Evolutionary conservation across 2,888 invertebrate genomes (phyloP), one percentile per base, ranked within the genome.

Genomic region (Mesochorus sp.): DNA sequence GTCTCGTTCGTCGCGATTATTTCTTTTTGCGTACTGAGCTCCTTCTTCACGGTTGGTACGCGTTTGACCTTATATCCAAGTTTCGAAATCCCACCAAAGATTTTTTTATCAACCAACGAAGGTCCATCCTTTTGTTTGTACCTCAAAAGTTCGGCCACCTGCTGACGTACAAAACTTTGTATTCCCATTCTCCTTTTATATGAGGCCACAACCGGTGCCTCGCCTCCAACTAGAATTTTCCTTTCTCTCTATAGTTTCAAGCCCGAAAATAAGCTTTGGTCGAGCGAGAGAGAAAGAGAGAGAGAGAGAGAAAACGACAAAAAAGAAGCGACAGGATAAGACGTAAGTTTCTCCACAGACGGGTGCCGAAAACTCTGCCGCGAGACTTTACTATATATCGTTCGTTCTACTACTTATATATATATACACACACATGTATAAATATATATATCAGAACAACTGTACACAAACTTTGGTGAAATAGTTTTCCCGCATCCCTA

Each of bases 11-110:
- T 6, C n/a, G 49, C 70, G 12, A 86, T 80, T 42, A 89, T 88
- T 74, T 89, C 89, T 72, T 85, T 88, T 67, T 90, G 90, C 42
- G 88, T 85, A 49, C 88, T 88, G 70, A 90, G 82, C 70, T 90
- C 89, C 71, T 90, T 89, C 81, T 90, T 90, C 47, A 90, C 89
- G 0, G 87, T 87, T 4, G 87, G 87, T 55, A 87, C 85, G 1
- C 87, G 86, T 68, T 88, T 87, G 53, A 68, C 79, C 59, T 82
- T 83, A 49, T 47, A 47, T 3, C 55, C 70, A 19, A 72, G 53
- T 47, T 71, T 42, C 34, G 37, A 34, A 17, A 34, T 53, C n/a
- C 47, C 64, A 55, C 82, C 53, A 28, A 53, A 12, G 26, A 66
- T 28, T 47, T 61, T 70, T 59, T 57, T 14, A 39, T 53, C 28